phyloP scores from a whole-genome alignment of 1,140 invertebrate species.

The Trinorchestia longiramus region DNA sequence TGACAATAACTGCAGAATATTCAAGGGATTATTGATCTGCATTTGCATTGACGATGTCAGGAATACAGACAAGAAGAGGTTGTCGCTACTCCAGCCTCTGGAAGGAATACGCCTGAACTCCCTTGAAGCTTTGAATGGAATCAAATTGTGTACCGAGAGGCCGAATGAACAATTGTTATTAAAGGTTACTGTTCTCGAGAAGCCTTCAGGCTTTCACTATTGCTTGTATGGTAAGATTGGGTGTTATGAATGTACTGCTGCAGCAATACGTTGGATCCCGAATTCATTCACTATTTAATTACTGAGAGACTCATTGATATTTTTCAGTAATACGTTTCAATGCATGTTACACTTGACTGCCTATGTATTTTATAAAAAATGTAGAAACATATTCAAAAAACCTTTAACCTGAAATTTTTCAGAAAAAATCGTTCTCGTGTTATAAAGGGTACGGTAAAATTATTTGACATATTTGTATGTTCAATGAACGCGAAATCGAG shows the following conservation, averaged over 20 bases:
- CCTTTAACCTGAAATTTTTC: too few relatives aligned
- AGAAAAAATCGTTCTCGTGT: too few relatives aligned
- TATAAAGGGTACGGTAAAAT: too few relatives aligned
- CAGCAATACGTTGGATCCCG: too few relatives aligned
- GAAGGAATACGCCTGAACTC: not conserved
- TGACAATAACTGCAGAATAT: not conserved
- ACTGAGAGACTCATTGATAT: too few relatives aligned
- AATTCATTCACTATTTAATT: too few relatives aligned
- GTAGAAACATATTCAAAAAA: too few relatives aligned
- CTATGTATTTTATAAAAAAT: too few relatives aligned
- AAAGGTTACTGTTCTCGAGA: not conserved
- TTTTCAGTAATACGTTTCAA: not conserved
- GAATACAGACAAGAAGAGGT: not conserved
- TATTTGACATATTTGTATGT: too few relatives aligned
- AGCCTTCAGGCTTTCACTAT: not conserved
- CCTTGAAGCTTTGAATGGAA: not conserved
- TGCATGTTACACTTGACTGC: not conserved
- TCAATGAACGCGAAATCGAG: too few relatives aligned
- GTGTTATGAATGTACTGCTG: too few relatives aligned
- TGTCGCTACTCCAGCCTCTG: not conserved
- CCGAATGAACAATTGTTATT: not conserved
- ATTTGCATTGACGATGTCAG: not conserved
- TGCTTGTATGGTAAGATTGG: too few relatives aligned
- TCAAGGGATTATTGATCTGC: not conserved
- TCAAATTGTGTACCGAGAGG: not conserved